Conservation (phyloP, 2,888 invertebrate genomes). For the Zootermopsis nevadensis region DNA sequence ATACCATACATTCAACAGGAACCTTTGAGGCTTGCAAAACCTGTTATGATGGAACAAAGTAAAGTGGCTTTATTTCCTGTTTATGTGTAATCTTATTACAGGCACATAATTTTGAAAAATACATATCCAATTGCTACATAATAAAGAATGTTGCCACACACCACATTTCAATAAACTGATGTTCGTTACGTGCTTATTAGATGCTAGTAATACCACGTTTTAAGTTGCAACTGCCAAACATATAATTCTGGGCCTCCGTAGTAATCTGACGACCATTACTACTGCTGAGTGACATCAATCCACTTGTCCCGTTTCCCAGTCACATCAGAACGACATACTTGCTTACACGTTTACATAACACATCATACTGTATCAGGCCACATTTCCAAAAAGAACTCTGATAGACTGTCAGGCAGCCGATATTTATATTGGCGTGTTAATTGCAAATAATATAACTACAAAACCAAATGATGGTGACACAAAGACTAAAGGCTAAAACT, state of each 20-base stretch:
- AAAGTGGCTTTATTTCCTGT: neutral
- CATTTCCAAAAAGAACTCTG: conserved; percentile 10
- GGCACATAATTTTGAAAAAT: neutral
- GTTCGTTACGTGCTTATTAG: neutral
- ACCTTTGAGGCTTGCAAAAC: no score
- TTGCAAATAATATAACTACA: neutral
- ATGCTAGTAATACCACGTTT: neutral
- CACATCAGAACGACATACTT: neutral
- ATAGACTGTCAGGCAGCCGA: neutral
- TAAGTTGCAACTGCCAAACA: neutral
- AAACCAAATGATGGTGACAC: neutral
- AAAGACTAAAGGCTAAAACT: neutral
- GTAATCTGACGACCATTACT: neutral
- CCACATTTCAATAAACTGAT: neutral
- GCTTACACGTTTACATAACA: conserved; percentile 41
- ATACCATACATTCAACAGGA: no score
- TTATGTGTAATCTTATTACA: conserved; percentile 2
- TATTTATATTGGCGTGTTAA: neutral
- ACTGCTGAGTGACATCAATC: neutral
- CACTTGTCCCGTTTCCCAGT: conserved; percentile 9
- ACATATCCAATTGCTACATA: neutral
- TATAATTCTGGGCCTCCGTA: neutral
- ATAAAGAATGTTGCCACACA: conserved; percentile 1
- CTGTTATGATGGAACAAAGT: no score
- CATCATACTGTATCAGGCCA: neutral